phyloP scores from a whole-genome alignment of 1,140 invertebrate species.

The honey bee (Apis mellifera) region Amel_HAv3.1 CM009938.2:9027001-9027500 shows the following conservation, averaged over 20 bases:
- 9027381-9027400: not conserved
- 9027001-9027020: too few relatives aligned
- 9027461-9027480: not conserved
- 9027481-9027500: not conserved
- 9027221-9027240: not conserved
- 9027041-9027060: too few relatives aligned
- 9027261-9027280: conserved; percentile 20
- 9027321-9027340: not conserved
- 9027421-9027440: not conserved
- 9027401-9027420: not conserved
- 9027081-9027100: too few relatives aligned
- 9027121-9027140: too few relatives aligned
- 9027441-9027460: too few relatives aligned
- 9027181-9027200: too few relatives aligned
- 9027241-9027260: not conserved
- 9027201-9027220: too few relatives aligned
- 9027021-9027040: too few relatives aligned
- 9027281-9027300: conserved; percentile 1
- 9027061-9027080: too few relatives aligned
- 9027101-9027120: too few relatives aligned
- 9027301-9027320: not conserved
- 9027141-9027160: too few relatives aligned
- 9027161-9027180: too few relatives aligned
- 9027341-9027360: not conserved
- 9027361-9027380: conserved; percentile 3